phyloP scores from a whole-genome alignment of 2,888 invertebrate species.

The Mycalesis mineus region DNA sequence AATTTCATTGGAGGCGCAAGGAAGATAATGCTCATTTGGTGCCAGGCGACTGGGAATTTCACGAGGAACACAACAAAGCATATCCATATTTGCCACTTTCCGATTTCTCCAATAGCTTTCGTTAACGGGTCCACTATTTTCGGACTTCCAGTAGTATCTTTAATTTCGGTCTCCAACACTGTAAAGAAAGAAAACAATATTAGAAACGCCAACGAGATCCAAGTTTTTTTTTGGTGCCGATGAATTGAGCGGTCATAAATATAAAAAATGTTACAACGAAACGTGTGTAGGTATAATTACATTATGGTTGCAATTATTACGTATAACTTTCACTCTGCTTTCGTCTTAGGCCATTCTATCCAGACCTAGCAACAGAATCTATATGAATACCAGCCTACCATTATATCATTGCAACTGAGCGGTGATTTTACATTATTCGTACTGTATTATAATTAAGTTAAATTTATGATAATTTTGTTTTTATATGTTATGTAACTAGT shows the following conservation, averaged over 20 bases:
- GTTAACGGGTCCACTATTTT: constrained; percentile 80
- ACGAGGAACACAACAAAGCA: constrained; percentile 83
- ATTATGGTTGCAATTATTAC: neutral
- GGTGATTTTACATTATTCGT: no score
- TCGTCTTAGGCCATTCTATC: neutral
- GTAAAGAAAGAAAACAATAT: constrained; percentile 35
- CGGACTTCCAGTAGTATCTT: constrained; percentile 48
- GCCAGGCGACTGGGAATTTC: constrained; percentile 89
- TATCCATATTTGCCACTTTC: constrained; percentile 86
- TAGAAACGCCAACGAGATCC: neutral
- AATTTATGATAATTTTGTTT: no score
- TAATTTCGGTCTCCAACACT: constrained; percentile 64
- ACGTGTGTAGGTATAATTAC: no score
- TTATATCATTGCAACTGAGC: no score
- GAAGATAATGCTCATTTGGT: constrained; percentile 87
- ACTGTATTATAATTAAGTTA: no score
- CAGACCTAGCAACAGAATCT: neutral
- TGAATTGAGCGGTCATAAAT: no score
- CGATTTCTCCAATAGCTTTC: constrained; percentile 83
- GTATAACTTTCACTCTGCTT: neutral
- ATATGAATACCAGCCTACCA: no score
- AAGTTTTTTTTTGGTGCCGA: neutral
- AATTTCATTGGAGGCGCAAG: constrained; percentile 82
- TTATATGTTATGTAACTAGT: no score
- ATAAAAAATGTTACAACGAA: no score